Evolutionary conservation across 2,797 vertebrate species (phyloP).

Genomic region (Hyperoplus immaculatus): DNA sequence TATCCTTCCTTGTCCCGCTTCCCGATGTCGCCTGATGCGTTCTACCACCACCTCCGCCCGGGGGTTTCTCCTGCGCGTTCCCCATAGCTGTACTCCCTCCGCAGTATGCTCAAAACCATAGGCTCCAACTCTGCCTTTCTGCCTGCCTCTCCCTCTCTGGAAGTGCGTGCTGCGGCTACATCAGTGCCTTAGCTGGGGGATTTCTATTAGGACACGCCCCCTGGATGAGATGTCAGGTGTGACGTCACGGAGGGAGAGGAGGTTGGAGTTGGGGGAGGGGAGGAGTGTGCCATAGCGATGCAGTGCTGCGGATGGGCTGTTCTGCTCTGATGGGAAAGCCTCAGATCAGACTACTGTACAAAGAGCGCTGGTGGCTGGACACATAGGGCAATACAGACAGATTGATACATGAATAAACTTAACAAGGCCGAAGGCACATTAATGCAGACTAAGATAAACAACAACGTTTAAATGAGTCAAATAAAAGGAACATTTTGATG

Average conservation of each 20-base stretch:
- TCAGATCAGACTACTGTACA: conserved; percentile 25
- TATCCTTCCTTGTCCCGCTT: conserved; percentile 60
- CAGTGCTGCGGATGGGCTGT: conserved; percentile 74
- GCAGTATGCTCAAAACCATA: conserved; percentile 58
- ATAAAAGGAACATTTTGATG: background rate
- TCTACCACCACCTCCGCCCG: conserved; percentile 70
- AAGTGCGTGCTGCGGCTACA: conserved; percentile 77
- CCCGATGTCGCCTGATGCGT: conserved; percentile 61
- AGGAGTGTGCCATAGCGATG: conserved; percentile 66
- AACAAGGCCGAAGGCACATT: background rate
- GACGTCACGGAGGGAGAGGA: conserved; percentile 76
- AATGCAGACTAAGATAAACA: background rate
- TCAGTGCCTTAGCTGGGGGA: conserved; percentile 68
- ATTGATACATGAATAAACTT: background rate
- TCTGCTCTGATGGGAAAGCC: conserved; percentile 52
- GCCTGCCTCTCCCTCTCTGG: conserved; percentile 46
- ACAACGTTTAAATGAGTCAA: background rate
- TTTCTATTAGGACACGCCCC: conserved; percentile 76
- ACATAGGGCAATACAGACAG: background rate
- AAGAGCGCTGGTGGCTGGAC: background rate
- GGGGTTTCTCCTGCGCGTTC: conserved; percentile 90
- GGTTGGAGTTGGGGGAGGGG: too few species aligned
- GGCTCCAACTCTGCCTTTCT: conserved; percentile 55
- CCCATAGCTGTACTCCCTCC: conserved; percentile 88
- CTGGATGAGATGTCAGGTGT: conserved; percentile 69